phyloP scores from a whole-genome alignment of 1,140 invertebrate species.

The Caenorhabditis latens region DNA sequence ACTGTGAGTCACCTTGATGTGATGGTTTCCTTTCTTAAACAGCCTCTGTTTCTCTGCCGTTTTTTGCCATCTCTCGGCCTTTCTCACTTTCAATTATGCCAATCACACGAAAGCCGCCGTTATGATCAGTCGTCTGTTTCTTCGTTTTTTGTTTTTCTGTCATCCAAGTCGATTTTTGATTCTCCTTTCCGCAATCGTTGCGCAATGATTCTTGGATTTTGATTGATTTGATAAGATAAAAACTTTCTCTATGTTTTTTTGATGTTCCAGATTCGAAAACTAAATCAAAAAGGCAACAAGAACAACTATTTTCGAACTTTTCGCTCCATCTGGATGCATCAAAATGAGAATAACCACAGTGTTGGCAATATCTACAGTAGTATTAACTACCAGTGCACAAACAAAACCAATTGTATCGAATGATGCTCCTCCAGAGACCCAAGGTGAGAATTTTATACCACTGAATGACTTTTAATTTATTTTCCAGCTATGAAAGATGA shows the following conservation, averaged over 20 bases:
- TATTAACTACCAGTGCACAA: background rate
- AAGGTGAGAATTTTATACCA: background rate
- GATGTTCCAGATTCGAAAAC: background rate
- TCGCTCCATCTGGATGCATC: conserved; percentile 9
- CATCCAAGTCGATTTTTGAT: background rate
- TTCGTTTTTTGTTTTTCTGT: background rate
- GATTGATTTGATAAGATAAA: background rate
- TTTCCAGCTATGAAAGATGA: conserved; percentile 59
- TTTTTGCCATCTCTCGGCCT: conserved; percentile 52
- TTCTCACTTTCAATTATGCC: conserved; percentile 56
- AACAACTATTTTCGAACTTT: background rate
- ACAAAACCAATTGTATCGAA: conserved; percentile 14
- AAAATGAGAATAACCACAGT: conserved; percentile 40
- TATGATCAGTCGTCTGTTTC: conserved; percentile 10
- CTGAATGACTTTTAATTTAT: background rate
- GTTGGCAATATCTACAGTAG: conserved; percentile 28
- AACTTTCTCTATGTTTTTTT: background rate
- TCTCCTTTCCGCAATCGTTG: background rate
- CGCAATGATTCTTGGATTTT: conserved; percentile 31
- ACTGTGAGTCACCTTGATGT: conserved; percentile 18
- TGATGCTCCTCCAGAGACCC: conserved; percentile 15
- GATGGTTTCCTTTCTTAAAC: conserved; percentile 14
- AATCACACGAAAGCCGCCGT: conserved; percentile 33
- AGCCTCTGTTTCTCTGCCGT: conserved; percentile 26
- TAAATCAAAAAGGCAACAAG: background rate